Percentiles rank a stretch among this genome's conserved stretches.
Evolutionary conservation across 2,113 vertebrate species (phyloP).

Genomic region (Bettongia penicillata): DNA sequence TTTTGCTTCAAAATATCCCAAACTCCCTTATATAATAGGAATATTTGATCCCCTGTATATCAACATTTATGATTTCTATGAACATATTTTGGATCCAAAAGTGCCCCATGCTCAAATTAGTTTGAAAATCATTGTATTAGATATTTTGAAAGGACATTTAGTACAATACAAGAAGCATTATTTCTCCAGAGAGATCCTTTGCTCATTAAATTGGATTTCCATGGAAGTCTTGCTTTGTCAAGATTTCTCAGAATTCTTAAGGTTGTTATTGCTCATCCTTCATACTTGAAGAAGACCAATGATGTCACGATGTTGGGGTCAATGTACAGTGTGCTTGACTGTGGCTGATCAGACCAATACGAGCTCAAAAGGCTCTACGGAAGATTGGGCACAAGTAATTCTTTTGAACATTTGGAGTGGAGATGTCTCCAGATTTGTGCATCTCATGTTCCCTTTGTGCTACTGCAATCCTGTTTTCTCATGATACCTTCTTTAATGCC

Average conservation of each 20-base stretch:
- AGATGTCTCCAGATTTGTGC: neutral
- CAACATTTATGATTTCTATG: neutral
- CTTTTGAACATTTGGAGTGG: neutral
- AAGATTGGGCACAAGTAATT: neutral
- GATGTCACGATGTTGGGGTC: no score
- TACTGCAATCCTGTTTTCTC: neutral
- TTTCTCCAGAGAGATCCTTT: conserved; percentile 26
- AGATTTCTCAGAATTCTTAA: conserved; percentile 28
- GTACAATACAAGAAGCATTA: neutral
- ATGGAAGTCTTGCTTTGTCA: conserved; percentile 37
- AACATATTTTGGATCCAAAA: neutral
- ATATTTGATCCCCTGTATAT: neutral
- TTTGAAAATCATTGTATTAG: neutral
- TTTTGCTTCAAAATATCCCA: neutral
- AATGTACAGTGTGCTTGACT: neutral
- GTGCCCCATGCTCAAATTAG: neutral
- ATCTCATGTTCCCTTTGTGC: neutral
- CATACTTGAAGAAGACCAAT: no score
- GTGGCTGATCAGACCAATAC: neutral
- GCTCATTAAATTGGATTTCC: neutral
- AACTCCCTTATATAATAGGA: neutral
- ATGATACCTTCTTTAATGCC: neutral
- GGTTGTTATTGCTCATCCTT: no score
- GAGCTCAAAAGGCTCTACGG: neutral
- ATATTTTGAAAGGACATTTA: neutral